Base-by-base conservation (phyloP, 2,888 invertebrate genomes). In the Mimachlamys varia region DNA sequence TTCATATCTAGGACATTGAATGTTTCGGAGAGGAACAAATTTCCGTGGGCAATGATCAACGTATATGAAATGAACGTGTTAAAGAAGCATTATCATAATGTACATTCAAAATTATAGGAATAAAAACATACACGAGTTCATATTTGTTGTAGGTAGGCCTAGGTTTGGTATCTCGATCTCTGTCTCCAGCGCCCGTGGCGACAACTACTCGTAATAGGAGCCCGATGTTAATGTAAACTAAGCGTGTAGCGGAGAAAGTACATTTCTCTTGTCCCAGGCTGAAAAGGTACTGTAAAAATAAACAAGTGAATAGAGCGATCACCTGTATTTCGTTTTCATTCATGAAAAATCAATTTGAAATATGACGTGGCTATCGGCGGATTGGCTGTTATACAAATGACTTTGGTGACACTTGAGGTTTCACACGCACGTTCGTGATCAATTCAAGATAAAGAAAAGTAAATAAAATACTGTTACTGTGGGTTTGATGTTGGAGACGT, bases 271-370 rank as follows among this genome's bases (percentile, higher is more conserved):
- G n/a, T 58, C 13, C 58, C 22, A 10, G 22, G 33, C 22, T 62
- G 62, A 62, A 62, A 62, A 33, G 76, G 76, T 76, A 10, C 33
- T 76, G 76, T 76, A 76, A 76, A 76, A 76, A 33, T 33, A 27
- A 76, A 33, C 15, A 76, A 22, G 3, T 76, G 76, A 58, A 22
- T 58, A 58, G 15, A 58, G n/a, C 58, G 58, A 76, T 76, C 76
- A 13, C 76, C 33, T 33, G 76, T 76, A 76, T 76, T 33, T 15
- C 76, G 33, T 12, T 76, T 33, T 76, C 76, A 76, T 76, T 76
- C 76, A 76, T 76, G 76, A 22, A 76, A 76, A 76, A 76, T 76
- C 76, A 76, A 76, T 76, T 76, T 76, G 22, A 76, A 33, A 76
- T 76, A 76, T 33, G 76, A 76, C 33, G 27, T 33, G 76, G 76